Base-by-base conservation (phyloP, 2,888 invertebrate species). In the Leptopilina drosophilae region DNA sequence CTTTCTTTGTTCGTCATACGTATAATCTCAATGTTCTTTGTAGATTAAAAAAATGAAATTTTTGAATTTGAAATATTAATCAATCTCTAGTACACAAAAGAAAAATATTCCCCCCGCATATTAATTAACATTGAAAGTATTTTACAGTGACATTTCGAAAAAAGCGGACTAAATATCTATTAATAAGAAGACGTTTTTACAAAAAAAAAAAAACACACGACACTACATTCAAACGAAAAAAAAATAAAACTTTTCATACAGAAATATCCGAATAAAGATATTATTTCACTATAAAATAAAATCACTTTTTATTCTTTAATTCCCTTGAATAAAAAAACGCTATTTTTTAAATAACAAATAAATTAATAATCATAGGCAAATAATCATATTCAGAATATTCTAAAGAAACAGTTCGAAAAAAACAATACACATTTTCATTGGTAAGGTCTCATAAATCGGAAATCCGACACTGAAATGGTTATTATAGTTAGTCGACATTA, bases 321-420 rank as follows among this genome's bases (percentile, higher is more conserved):
- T 88, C 87, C 88, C 88, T 89, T 89, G 88, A 86, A 77, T 82
- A 64, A 12, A 65, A 56, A 40, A 9, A 40, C 33, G 7, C 42
- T 42, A 56, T 73, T 56, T 56, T n/a, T 73, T 67, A 49, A 46
- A 20, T 1, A 8, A 8, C 8, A 7, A 56, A 33, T 33, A 33
- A 12, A 56, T 20, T 20, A 20, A 20, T 20, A 20, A 20, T 20
- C 20, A 73, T n/a, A n/a, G n/a, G 56, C 14, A 33, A 9, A 12
- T 53, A n/a, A 8, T n/a, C 5, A 12, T 14, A n/a, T 56, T 4
- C 14, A 56, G 1, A 4, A 8, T 0, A 49, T 14, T n/a, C 6
- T 15, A 49, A 5, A 0, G 7, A 42, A 42, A 14, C 12, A 73
- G 2, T 15, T 7, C 9, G 14, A 9, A 5, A 73, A n/a, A 82